Evolutionary conservation across 2,797 vertebrate species (phyloP).

Genomic region (Hyperoplus lanceolatus): DNA sequence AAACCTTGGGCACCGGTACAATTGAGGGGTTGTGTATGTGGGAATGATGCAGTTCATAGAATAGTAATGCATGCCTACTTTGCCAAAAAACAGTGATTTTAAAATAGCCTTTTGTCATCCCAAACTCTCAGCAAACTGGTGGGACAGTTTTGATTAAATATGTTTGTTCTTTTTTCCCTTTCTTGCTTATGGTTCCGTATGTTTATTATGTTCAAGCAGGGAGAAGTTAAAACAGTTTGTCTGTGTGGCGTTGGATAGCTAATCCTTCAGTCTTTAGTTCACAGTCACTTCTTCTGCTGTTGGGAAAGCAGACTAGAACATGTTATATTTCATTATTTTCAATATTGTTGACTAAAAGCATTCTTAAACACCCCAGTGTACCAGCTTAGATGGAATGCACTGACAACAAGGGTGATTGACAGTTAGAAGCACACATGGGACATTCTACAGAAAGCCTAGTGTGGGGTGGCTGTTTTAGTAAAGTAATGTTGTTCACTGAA

Average conservation of each 20-base stretch:
- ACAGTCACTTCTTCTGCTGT: background rate
- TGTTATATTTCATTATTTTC: too few relatives aligned
- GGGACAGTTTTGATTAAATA: background rate
- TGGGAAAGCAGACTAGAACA: background rate
- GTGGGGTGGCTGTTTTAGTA: background rate
- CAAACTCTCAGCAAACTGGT: background rate
- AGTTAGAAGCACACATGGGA: background rate
- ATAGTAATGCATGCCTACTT: conserved; percentile 10
- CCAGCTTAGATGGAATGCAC: background rate
- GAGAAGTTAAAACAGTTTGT: background rate
- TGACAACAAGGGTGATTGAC: too few relatives aligned
- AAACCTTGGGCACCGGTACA: conserved; percentile 19
- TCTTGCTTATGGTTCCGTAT: background rate
- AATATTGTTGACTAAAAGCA: background rate
- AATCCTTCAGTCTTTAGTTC: background rate
- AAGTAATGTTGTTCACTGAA: background rate
- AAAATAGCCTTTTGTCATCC: background rate
- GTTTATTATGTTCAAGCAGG: background rate
- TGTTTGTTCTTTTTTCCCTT: background rate
- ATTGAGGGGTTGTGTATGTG: conserved; percentile 9
- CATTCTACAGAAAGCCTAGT: background rate
- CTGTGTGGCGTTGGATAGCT: background rate
- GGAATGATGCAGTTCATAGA: conserved; percentile 5
- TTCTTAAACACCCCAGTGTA: background rate
- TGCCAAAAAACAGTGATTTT: background rate